phyloP scores from a whole-genome alignment of 2,888 invertebrate species.

The Tipula vernalis region DNA sequence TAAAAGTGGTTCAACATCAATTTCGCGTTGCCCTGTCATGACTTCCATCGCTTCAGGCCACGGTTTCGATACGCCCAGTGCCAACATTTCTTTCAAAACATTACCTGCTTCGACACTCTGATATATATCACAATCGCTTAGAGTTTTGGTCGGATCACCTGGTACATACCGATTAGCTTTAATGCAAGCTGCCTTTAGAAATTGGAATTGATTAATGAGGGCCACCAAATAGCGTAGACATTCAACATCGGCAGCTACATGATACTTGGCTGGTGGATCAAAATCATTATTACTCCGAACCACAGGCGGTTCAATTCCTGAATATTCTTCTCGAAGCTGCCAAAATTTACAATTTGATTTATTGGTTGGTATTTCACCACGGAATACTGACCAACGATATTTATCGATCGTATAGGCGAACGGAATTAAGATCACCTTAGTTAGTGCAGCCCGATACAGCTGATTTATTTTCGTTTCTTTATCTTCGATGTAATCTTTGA shows the following conservation, averaged over 20 bases:
- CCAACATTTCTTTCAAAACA: conserved; percentile 50
- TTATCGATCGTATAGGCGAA: conserved; percentile 56
- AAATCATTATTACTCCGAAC: conserved; percentile 52
- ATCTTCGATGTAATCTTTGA: conserved; percentile 45
- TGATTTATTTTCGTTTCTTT: conserved; percentile 51
- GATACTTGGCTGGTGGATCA: conserved; percentile 65
- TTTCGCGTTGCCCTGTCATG: conserved; percentile 62
- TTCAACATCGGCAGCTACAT: conserved; percentile 55
- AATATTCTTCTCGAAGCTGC: conserved; percentile 45
- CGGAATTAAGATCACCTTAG: conserved; percentile 53
- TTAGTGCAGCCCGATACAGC: conserved; percentile 44
- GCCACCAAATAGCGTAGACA: conserved; percentile 65
- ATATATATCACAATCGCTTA: conserved; percentile 80
- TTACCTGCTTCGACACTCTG: conserved; percentile 68
- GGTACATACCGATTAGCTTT: conserved; percentile 67
- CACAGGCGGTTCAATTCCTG: conserved; percentile 53
- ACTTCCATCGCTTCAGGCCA: conserved; percentile 72
- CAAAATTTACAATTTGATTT: conserved; percentile 56
- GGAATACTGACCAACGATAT: conserved; percentile 57
- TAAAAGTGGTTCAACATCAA: conserved; percentile 62
- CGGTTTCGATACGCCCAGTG: conserved; percentile 55
- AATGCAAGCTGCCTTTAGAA: conserved; percentile 56
- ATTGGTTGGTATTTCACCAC: conserved; percentile 41
- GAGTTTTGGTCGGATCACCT: conserved; percentile 45
- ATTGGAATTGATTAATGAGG: conserved; percentile 67